Evolutionary conservation across 2,888 invertebrate genomes (phyloP), one percentile per base, ranked within the genome.

Genomic region (Auanema freiburgensis): DNA sequence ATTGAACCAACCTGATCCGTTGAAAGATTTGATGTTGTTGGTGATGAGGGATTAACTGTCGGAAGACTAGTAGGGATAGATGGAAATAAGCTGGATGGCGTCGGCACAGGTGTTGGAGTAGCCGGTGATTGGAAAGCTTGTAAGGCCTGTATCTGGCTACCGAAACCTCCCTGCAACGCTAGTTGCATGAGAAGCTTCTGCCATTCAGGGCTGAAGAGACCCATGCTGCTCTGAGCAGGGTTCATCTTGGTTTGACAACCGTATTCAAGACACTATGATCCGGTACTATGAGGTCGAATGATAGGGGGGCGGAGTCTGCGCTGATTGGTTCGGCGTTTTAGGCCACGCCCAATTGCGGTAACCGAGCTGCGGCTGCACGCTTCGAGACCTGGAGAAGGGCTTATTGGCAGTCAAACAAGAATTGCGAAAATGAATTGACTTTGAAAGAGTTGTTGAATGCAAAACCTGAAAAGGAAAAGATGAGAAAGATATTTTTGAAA

Each of bases 181-280:
- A 72, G 51, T 55, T 73, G 72, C 51, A 66, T 57, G 65, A 71
- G 53, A 43, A 73, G 49, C 62, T 72, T 70, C 55, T 72, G 67
- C 59, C 72, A 52, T 51, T 72, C 72, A 25, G 69, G 68, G 43
- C 64, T 66, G 64, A 71, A 67, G 68, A 71, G 68, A 57, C 41
- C 62, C 46, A 46, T 46, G 18, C 23, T 46, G 18, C 46, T 46
- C 16, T 46, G 18, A 21, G 21, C 23, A 21, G 46, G 46, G 46
- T 46, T 21, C 23, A 46, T 46, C 18, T 46, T 46, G 53, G 59
- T 53, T 53, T 51, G 43, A 49, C 54, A 60, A 55, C 54, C 54
- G 55, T 54, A 55, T 49, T 33, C 33, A 33, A 33, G 33, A 54
- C 60, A 60, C 54, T 54, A 55, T 50, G 54, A 54, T 60, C 55